Base-by-base conservation (phyloP, 2,797 vertebrate species). In the Gymnothorax javanicus region DNA sequence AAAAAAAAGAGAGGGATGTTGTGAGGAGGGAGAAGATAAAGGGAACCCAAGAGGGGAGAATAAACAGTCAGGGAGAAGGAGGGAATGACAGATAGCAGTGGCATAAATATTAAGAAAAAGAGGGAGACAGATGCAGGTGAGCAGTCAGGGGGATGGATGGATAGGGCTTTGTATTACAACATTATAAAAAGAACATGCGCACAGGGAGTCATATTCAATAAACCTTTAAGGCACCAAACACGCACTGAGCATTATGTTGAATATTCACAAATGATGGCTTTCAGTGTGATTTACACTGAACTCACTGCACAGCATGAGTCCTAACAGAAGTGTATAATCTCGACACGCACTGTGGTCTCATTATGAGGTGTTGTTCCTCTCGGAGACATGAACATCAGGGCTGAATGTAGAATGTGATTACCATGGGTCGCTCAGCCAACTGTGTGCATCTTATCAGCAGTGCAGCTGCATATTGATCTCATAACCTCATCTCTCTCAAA, bases 401-500 rank as follows among this genome's bases (percentile, higher is more conserved):
- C 71, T 13, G 13, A 43, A 33, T 43, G 20, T 20, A 52, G 3
- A 73, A 50, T 20, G 43, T 17, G 73, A 77, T 77, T 81, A 54
- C 20, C 6, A 20, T 43, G 52, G 50, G 77, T 56, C 25, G 20
- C 3, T 81, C 52, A 20, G 50, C 50, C 50, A 27, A 43, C 50
- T n/a, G 52, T n/a, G 20, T 33, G 50, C 20, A 54, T 54, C 77
- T n/a, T 5, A 79, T 79, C 75, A 79, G 43, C 75, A 79, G 43
- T 7, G 52, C 77, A 23, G 50, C 17, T 17, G 20, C 75, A 79
- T 52, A 79, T 79, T 23, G 75, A 52, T 52, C 56, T 52, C 4
- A 81, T 81, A 81, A 81, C 77, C 20, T 81, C 77, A n/a, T 81
- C 77, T 81, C 56, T 52, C 77, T 81, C 52, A 12, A 56, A 81